Evolutionary conservation across 1,140 invertebrate species (phyloP), one percentile per base, ranked within the genome.

Genomic region (Drosophila subobscura): DNA sequence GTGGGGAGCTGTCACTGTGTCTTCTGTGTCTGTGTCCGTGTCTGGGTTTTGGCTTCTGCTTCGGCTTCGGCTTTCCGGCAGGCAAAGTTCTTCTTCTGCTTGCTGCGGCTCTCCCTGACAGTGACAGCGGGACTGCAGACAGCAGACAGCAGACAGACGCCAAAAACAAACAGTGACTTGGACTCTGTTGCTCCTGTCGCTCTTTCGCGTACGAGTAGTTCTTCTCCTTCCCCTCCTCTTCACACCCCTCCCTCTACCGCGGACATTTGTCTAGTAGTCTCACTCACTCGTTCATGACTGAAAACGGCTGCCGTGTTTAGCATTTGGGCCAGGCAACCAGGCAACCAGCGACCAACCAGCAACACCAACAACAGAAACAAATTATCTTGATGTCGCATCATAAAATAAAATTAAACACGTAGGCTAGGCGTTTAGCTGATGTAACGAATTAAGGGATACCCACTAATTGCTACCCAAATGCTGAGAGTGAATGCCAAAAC

Each of bases 121-220:
- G 58, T 74, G 72, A 75, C 72, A 75, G 37, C 49, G 53, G 40
- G 33, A 40, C 52, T 4, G 52, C n/a, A 3, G 40, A 33, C 29
- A 33, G 29, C 7, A 5, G 33, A 74, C 72, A 75, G 27, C 53
- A 47, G 50, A 74, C 59, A 42, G 58, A 73, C 42, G 65, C 40
- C 61, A 53, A 67, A 45, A 47, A 73, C 59, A 73, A 53, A 66
- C 59, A 57, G 50, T 74, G 51, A 74, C 51, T 65, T 58, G 72
- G 60, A 74, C 71, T 74, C 20, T 74, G 72, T 46, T 50, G 70
- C 71, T 73, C 70, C 70, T 73, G 70, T 73, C 70, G 50, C 51
- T 64, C 51, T 45, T 37, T 27, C 52, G 45, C 63, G 23, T 42
- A 23, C 54, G 49, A 16, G 23, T 27, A 14, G 27, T 37, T 10